phyloP scores from a whole-genome alignment of 2,888 invertebrate genomes.

The Sisyra terminalis region DNA sequence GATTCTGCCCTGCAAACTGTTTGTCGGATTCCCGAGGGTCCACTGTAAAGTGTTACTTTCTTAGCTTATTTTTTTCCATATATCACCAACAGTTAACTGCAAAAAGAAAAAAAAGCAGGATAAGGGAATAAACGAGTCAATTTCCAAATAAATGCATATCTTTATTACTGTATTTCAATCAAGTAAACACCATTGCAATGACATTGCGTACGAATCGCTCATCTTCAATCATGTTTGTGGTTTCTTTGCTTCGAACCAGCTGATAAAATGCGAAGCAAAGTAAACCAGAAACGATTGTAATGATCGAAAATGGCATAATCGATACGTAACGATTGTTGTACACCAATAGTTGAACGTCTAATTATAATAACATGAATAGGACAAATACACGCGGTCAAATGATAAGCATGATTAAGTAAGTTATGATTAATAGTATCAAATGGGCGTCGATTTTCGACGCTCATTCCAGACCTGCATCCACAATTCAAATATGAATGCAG shows the following conservation, averaged over 20 bases:
- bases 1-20: too few relatives aligned
- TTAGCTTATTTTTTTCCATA: too few relatives aligned
- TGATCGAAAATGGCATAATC: slow-evolving; percentile 11
- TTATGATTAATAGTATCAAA: slow-evolving; percentile 9
- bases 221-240: slow-evolving; percentile 10
- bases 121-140: slow-evolving; percentile 6
- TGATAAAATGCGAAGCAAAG: slow-evolving; percentile 3
- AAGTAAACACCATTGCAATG: slow-evolving; percentile 37
- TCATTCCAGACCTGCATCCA: background rate
- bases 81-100: too few relatives aligned
- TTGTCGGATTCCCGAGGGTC: too few relatives aligned
- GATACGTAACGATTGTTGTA: slow-evolving; percentile 31
- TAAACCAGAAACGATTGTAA: background rate
- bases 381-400: slow-evolving; percentile 10
- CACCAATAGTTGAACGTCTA: slow-evolving; percentile 25
- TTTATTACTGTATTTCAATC: slow-evolving; percentile 53
- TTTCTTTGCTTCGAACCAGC: slow-evolving; percentile 1
- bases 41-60: too few relatives aligned
- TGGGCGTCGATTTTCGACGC: slow-evolving; percentile 2
- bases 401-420: slow-evolving; percentile 10
- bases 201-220: slow-evolving; percentile 23
- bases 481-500: background rate
- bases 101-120: too few relatives aligned
- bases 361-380: slow-evolving; percentile 9
- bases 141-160: slow-evolving; percentile 57